Conservation (phyloP, 2,113 vertebrate genomes). For the Hirundichthys speculiger region DNA sequence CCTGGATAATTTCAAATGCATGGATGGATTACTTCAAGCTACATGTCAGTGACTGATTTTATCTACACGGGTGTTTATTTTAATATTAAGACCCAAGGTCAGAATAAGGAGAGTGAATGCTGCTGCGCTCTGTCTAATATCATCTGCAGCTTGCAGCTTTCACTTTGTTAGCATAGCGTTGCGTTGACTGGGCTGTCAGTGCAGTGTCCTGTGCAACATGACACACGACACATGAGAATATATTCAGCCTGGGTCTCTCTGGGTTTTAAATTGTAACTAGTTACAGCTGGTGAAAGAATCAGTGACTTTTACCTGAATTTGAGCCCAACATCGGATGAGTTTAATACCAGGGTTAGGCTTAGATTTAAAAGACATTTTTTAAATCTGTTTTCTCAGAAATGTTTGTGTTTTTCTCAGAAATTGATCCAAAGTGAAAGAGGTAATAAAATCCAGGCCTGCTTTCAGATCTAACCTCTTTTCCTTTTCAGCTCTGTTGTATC, state of each 20-base stretch:
- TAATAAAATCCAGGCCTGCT: no score
- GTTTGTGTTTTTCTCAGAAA: no score
- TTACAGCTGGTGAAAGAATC: neutral
- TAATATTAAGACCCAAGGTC: slow-evolving; percentile 22
- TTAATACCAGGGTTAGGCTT: no score
- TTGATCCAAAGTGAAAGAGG: no score
- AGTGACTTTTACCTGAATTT: no score
- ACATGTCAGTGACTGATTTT: slow-evolving; percentile 25
- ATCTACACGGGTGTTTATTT: slow-evolving; percentile 52
- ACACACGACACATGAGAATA: neutral
- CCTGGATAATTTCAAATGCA: slow-evolving; percentile 28
- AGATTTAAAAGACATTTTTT: no score
- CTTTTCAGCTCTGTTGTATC: no score
- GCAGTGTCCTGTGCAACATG: slow-evolving; percentile 1
- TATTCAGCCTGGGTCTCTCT: neutral
- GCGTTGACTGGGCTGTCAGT: neutral
- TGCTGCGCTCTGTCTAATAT: slow-evolving; percentile 11
- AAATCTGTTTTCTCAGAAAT: no score
- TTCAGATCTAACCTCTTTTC: no score
- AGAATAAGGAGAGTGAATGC: slow-evolving; percentile 13
- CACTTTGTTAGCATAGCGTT: neutral
- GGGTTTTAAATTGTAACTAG: neutral
- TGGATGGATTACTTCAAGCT: slow-evolving; percentile 32
- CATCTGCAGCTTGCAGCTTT: slow-evolving; percentile 20
- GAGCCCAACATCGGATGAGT: no score